Conservation (phyloP, 1,140 invertebrate species). For the Thrips palmi region DNA sequence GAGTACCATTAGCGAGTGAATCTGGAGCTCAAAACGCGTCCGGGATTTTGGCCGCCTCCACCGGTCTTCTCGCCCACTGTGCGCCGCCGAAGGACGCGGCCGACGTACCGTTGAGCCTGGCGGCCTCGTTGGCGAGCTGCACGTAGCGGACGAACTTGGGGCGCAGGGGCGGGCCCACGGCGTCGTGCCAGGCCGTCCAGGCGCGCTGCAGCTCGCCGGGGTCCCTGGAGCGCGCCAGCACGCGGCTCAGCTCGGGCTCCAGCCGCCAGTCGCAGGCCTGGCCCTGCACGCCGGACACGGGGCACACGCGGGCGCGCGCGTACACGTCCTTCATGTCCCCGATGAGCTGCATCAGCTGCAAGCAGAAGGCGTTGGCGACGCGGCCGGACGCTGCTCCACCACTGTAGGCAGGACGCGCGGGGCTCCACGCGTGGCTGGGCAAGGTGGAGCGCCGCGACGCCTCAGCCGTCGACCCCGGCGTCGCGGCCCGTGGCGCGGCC, state of each 20-base stretch:
- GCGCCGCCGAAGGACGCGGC: no score
- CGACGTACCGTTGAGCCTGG: slow-evolving; percentile 44
- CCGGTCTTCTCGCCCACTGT: no score
- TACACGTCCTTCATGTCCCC: slow-evolving; percentile 66
- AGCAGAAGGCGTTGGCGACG: slow-evolving; percentile 13
- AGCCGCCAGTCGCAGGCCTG: slow-evolving; percentile 44
- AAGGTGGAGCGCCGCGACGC: no score
- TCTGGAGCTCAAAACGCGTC: no score
- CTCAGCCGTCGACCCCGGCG: no score
- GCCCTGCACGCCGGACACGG: slow-evolving; percentile 30
- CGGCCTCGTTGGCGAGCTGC: slow-evolving; percentile 58
- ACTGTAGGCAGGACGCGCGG: no score
- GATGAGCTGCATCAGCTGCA: slow-evolving; percentile 49
- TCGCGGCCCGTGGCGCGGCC: no score
- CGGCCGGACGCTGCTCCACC: background rate
- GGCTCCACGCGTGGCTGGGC: no score
- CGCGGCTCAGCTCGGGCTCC: slow-evolving; percentile 45
- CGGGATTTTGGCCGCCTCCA: no score
- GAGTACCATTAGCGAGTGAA: no score
- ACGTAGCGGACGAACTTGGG: slow-evolving; percentile 59
- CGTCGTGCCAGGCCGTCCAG: slow-evolving; percentile 65
- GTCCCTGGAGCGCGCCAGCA: slow-evolving; percentile 50
- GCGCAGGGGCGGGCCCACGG: slow-evolving; percentile 51
- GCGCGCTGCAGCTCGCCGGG: slow-evolving; percentile 50
- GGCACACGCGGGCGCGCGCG: slow-evolving; percentile 48